phyloP scores from a whole-genome alignment of 2,797 vertebrate genomes.

The Tragelaphus eurycerus region DNA sequence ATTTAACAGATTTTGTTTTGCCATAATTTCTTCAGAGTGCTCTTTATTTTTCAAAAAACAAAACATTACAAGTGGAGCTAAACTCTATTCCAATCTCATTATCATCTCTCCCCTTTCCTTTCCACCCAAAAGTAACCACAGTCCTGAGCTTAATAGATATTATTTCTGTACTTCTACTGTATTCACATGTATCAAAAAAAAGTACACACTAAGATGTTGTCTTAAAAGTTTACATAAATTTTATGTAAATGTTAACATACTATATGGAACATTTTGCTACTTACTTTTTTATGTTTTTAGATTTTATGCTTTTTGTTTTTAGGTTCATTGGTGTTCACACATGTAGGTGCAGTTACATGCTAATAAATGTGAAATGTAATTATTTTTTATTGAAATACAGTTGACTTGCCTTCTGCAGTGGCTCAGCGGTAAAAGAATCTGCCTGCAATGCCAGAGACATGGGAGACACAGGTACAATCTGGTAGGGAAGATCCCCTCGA shows the following conservation, averaged over 20 bases:
- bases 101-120: not conserved
- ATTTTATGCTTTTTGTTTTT: not conserved
- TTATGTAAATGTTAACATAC: not conserved
- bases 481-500: not conserved
- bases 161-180: not conserved
- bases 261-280: not conserved
- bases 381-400: not conserved
- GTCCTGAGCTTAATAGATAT: not conserved
- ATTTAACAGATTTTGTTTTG: slow-evolving; percentile 29
- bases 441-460: not conserved
- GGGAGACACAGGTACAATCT: not conserved
- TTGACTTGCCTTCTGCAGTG: not conserved
- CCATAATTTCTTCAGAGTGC: not conserved
- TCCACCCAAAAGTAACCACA: not conserved
- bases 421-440: not conserved
- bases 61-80: not conserved
- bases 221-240: not conserved
- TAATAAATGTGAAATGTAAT: not conserved
- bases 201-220: not conserved
- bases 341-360: not conserved
- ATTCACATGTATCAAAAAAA: not conserved
- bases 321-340: not conserved
- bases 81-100: not conserved
- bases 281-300: not conserved
- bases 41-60: slow-evolving; percentile 6